Evolutionary conservation across 1,140 invertebrate genomes (phyloP).

Genomic region (Anagrus nilaparvatae): DNA sequence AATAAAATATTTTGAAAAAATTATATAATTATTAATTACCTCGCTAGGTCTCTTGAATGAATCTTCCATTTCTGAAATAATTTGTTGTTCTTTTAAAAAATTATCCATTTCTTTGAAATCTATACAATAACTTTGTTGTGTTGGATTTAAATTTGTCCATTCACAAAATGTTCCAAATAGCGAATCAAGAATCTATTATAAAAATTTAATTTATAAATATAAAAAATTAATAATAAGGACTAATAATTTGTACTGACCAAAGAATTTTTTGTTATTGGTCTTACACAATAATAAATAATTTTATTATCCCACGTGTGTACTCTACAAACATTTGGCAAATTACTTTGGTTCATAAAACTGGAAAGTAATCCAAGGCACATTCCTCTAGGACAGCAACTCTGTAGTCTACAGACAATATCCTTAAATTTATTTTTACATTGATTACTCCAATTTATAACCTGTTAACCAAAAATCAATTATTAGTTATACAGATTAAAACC

Average conservation of each 20-base stretch:
- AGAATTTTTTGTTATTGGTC: neutral
- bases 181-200: no score
- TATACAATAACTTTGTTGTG: neutral
- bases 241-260: neutral
- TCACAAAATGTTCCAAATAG: no score
- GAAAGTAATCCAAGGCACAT: neutral
- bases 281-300: neutral
- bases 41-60: no score
- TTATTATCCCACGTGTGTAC: neutral
- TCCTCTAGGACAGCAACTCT: no score
- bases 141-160: neutral
- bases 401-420: no score
- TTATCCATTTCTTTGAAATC: no score
- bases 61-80: no score
- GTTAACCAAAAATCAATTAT: neutral
- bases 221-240: neutral
- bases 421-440: no score
- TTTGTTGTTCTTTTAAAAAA: no score
- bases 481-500: neutral
- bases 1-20: no score
- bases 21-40: no score
- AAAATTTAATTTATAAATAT: neutral
- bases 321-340: neutral
- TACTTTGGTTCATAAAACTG: slow-evolving; percentile 1
- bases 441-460: neutral